Evolutionary conservation across 2,888 invertebrate species (phyloP), one percentile per base, ranked within the genome.

Genomic region (Gordius sp.): DNA sequence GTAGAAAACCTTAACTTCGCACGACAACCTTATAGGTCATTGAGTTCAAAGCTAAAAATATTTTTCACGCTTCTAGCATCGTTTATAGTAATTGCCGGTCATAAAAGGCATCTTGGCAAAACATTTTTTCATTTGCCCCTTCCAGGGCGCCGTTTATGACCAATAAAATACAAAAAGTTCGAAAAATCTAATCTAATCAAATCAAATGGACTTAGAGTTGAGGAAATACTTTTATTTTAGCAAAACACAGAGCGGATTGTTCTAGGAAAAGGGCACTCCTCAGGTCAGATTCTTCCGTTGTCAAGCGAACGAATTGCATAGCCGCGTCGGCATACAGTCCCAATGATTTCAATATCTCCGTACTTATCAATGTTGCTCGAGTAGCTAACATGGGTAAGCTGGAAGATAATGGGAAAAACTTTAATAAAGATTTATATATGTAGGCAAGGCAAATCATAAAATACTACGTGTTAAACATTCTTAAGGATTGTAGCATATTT

Each of bases 311-410:
- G 56, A 86, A 76, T 68, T 86, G 85, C 66, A 81, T 81, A 0
- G 91, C 89, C n/a, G 91, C 87, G 68, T 93, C 91, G 13, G 80
- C 79, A 65, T 79, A 81, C 63, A 80, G 72, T 33, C 78, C 78
- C 41, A 79, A 75, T 41, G 78, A 77, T 68, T 80, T 80, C 57
- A 91, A 72, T 64, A 84, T 84, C 64, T 89, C 82, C 2, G 81
- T 79, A 62, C 84, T 84, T 1, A 91, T 72, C 56, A 93, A 71
- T 0, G 87, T 85, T 1, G 86, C 83, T 63, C 91, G 75, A 0
- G 85, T 85, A 1, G 89, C 87, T 67, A 85, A 83, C 64, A 85
- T 82, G 1, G 82, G 80, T 74, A 83, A 78, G 68, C 86, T 82
- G 64, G 39, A 68, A 67, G 58, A 62, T 56, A 61, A 53, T 26